Evolutionary conservation across 2,113 vertebrate genomes (phyloP), one percentile per base, ranked within the genome.

Genomic region (Monopterus albus): DNA sequence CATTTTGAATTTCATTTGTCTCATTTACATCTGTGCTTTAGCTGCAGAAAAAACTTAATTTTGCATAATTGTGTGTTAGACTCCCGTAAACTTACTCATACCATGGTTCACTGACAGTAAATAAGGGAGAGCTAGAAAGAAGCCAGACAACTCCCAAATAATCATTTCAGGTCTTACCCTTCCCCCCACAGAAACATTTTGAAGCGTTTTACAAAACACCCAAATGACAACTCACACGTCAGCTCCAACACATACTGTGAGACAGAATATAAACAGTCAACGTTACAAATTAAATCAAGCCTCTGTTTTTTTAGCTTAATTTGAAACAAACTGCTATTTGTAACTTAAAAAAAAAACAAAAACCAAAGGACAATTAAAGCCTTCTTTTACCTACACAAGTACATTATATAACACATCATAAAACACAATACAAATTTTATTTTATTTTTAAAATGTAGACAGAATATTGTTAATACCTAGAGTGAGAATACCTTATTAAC

Each of bases 131-230:
- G 43, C 7, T 9, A 39, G 20, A 74, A 28, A 39, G 21, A 61
- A 40, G 17, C 2, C 11, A 70, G 45, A 58, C 42, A 43, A 53
- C 70, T 64, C 80, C 76, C 36, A 33, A 45, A 51, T n/a, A 46
- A 10, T 38, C 6, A 57, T 61, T 66, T 67, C 14, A 67, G n/a
- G 33, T 50, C 47, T 74, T 57, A 64, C 46, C 47, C 35, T 61
- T 7, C 53, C 26, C 17, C 6, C 1, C 45, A 69, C n/a, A 62
- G 31, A 58, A 26, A 47, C 17, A 11, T 58, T 21, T 55, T 52
- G 15, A 35, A 11, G 18, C 20, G 36, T 78, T 82, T 73, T 59
- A 50, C 67, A 65, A 59, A 70, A 56, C 70, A 75, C 47, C 63
- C 59, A 78, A 78, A 73, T 5, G 4, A 38, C 12, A 39, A 15